phyloP scores from a whole-genome alignment of 1,140 invertebrate genomes.

The Odontomachus brunneus region DNA sequence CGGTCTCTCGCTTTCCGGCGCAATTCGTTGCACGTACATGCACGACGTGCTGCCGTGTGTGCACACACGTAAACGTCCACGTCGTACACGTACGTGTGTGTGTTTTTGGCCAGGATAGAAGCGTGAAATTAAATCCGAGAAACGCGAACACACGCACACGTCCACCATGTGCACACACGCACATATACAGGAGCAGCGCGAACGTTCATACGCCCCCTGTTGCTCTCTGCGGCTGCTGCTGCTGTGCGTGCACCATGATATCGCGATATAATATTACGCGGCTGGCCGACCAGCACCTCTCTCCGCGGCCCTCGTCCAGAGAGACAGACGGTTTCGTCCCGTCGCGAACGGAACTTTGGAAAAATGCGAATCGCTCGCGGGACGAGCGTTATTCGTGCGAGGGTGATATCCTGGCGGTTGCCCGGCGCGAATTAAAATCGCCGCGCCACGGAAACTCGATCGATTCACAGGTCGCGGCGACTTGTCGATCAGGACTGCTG shows the following conservation, averaged over 20 bases:
- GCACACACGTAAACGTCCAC: not conserved
- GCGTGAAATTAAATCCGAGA: conserved; percentile 60
- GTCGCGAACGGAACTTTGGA: not conserved
- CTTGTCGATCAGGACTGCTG: not conserved
- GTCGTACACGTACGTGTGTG: not conserved
- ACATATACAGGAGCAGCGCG: not conserved
- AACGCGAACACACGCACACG: conserved; percentile 3
- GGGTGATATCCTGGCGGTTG: too few relatives aligned
- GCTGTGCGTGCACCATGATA: conserved; percentile 32
- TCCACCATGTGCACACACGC: not conserved
- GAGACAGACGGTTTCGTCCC: not conserved
- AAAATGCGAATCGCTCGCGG: conserved; percentile 5
- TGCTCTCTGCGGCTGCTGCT: not conserved
- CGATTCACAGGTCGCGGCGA: too few relatives aligned
- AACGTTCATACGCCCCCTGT: not conserved
- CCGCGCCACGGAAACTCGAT: not conserved
- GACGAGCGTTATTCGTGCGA: conserved; percentile 7
- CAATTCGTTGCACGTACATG: conserved; percentile 55
- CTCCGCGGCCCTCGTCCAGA: not conserved
- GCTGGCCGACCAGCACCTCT: not conserved
- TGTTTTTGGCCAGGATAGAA: conserved; percentile 39
- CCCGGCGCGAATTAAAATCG: conserved; percentile 15
- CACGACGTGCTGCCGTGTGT: not conserved
- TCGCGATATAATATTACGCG: conserved; percentile 42
- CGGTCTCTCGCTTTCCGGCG: conserved; percentile 55